Conservation (phyloP, 2,113 vertebrate genomes). For the Misgurnus anguillicaudatus region DNA sequence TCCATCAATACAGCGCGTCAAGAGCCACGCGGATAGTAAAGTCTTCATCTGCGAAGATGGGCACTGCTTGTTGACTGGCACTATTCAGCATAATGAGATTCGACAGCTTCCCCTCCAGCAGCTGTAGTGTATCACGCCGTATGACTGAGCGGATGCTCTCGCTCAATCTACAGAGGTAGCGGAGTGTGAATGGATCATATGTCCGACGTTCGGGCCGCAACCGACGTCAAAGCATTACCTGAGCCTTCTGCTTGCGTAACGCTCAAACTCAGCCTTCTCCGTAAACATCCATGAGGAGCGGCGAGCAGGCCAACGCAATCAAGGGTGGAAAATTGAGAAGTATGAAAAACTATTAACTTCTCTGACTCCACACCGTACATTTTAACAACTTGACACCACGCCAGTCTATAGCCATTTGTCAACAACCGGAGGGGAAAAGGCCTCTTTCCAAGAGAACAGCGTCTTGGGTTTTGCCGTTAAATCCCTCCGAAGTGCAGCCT, state of each 20-base stretch:
- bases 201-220: neutral
- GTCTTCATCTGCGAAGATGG: conserved; percentile 48
- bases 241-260: conserved; percentile 12
- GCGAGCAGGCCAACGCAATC: conserved; percentile 38
- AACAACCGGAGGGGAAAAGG: conserved; percentile 46
- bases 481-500: conserved; percentile 43
- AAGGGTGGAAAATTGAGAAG: conserved; percentile 47
- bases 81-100: conserved; percentile 51
- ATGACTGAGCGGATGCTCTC: conserved; percentile 27
- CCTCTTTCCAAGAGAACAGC: conserved; percentile 39
- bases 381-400: conserved; percentile 51
- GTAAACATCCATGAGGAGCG: conserved; percentile 38
- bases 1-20: conserved; percentile 50
- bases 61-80: conserved; percentile 50
- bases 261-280: conserved; percentile 7
- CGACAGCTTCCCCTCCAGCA: conserved; percentile 46
- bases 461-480: conserved; percentile 38
- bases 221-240: conserved; percentile 4
- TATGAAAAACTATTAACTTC: conserved; percentile 51
- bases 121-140: conserved; percentile 33
- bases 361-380: conserved; percentile 49
- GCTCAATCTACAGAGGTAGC: neutral
- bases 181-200: conserved; percentile 29
- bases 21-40: conserved; percentile 43
- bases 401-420: conserved; percentile 53